phyloP scores from a whole-genome alignment of 2,888 invertebrate genomes.

The Melinaea marsaeus region DNA sequence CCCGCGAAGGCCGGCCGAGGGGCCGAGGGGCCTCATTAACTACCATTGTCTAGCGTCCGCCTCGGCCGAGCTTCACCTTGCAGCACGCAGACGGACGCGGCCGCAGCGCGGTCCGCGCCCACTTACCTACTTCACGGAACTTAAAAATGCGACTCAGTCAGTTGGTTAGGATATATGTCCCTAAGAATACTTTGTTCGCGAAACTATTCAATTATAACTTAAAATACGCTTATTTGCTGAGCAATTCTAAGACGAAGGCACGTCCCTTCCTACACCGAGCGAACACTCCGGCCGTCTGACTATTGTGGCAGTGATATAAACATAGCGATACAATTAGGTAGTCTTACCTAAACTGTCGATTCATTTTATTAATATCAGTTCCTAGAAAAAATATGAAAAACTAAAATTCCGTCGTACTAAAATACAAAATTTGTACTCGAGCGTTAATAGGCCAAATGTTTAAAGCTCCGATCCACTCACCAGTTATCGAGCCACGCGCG shows the following conservation, averaged over 20 bases:
- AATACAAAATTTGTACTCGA: constrained; percentile 59
- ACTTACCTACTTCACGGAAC: constrained; percentile 34
- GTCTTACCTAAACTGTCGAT: constrained; percentile 44
- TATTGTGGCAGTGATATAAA: constrained; percentile 73
- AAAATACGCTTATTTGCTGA: constrained; percentile 41
- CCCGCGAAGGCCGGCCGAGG: constrained; percentile 36
- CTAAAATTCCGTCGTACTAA: constrained; percentile 28
- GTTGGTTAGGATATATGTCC: constrained; percentile 18
- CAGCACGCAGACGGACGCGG: constrained; percentile 35
- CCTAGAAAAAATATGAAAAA: constrained; percentile 28
- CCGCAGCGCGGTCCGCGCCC: constrained; percentile 73
- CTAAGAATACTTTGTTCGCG: constrained; percentile 24
- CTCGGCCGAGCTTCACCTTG: constrained; percentile 29
- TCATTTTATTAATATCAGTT: constrained; percentile 22
- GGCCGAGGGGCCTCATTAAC: constrained; percentile 27
- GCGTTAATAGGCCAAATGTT: constrained; percentile 51
- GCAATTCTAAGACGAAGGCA: constrained; percentile 39
- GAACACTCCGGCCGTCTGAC: constrained; percentile 40
- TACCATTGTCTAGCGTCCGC: constrained; percentile 32
- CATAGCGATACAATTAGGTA: constrained; percentile 49
- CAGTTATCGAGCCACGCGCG: background rate
- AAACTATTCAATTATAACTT: constrained; percentile 33
- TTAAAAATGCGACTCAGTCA: constrained; percentile 22
- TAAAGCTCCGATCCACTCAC: constrained; percentile 6
- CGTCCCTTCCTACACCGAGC: constrained; percentile 18